phyloP scores from a whole-genome alignment of 2,888 invertebrate genomes.

The Caenorhabditis auriculariae region DNA sequence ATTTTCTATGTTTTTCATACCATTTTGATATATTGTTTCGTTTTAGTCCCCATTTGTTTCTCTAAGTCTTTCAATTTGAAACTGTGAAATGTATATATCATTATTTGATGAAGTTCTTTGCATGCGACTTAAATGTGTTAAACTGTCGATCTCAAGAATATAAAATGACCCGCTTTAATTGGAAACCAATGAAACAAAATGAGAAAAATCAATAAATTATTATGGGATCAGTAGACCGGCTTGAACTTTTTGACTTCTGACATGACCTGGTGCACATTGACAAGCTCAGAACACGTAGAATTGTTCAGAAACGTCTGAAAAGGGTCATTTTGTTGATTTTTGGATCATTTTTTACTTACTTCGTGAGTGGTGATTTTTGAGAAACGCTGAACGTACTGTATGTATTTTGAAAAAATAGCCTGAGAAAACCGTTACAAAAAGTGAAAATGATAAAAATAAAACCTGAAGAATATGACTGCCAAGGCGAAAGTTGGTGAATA shows the following conservation, averaged over 20 bases:
- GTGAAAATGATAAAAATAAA: background rate
- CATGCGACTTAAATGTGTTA: too few relatives aligned
- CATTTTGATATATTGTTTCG: too few relatives aligned
- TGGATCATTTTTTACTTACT: conserved; percentile 56
- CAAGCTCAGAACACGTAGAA: conserved; percentile 76
- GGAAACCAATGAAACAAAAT: too few relatives aligned
- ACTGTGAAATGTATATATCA: too few relatives aligned
- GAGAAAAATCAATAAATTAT: background rate
- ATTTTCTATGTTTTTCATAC: too few relatives aligned
- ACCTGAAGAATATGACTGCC: conserved; percentile 88
- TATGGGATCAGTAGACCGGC: conserved; percentile 77
- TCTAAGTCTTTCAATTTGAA: background rate
- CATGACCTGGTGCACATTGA: conserved; percentile 97
- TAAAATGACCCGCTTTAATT: conserved; percentile 1
- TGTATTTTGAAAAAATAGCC: conserved; percentile 87
- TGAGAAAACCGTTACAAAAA: conserved; percentile 53
- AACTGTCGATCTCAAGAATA: background rate
- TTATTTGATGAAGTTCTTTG: too few relatives aligned
- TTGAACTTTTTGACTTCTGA: conserved; percentile 99
- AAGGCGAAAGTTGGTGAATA: conserved; percentile 92
- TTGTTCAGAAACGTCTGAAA: conserved; percentile 60
- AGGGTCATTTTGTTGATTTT: background rate
- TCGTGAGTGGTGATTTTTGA: conserved; percentile 85
- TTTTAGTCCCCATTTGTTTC: background rate
- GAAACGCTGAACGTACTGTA: conserved; percentile 96